Evolutionary conservation across 2,888 invertebrate genomes (phyloP).

Genomic region (Agrochola macilenta): DNA sequence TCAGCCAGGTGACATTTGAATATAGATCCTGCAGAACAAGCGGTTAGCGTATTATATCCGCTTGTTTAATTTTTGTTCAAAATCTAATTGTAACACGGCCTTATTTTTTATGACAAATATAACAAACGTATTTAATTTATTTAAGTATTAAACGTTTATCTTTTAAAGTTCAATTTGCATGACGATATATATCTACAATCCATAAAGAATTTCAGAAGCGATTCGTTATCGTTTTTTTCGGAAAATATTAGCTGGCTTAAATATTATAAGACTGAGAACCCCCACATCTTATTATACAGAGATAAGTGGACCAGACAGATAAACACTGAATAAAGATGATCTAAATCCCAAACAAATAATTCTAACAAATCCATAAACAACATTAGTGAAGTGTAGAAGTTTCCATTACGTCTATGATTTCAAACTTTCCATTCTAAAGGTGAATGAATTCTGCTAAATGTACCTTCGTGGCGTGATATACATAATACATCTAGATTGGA

Average conservation of each 20-base stretch:
- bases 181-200: background rate
- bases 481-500: constrained; percentile 51
- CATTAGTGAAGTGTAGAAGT: constrained; percentile 44
- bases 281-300: background rate
- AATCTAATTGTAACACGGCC: background rate
- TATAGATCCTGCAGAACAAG: constrained; percentile 18
- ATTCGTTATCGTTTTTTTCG: constrained; percentile 3
- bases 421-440: constrained; percentile 62
- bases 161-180: background rate
- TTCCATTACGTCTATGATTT: constrained; percentile 63
- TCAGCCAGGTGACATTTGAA: constrained; percentile 29
- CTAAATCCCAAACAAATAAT: constrained; percentile 39
- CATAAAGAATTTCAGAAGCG: background rate
- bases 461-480: constrained; percentile 59
- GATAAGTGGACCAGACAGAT: constrained; percentile 9
- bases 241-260: background rate
- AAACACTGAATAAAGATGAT: constrained; percentile 34
- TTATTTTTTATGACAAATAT: background rate
- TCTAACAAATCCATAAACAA: constrained; percentile 49
- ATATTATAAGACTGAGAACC: background rate
- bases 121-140: background rate
- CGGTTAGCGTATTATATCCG: constrained; percentile 21
- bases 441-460: constrained; percentile 59
- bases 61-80: constrained; percentile 14
- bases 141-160: background rate